A percentile compares a stretch with the other conserved stretches of the same genome.
phyloP scores from a whole-genome alignment of 2,888 invertebrate species.

The Xanthia icteritia region DNA sequence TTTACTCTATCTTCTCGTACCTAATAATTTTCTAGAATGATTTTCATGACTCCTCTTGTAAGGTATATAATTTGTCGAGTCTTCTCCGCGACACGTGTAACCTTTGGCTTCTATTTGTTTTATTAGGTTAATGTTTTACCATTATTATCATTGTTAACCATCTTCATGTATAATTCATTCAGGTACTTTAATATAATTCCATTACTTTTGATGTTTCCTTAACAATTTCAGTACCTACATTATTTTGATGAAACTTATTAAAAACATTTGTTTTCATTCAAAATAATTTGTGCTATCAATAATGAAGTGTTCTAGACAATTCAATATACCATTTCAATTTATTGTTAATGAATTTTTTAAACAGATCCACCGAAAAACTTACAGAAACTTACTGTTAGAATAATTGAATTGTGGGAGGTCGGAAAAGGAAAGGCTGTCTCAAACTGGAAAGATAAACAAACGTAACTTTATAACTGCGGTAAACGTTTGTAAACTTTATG shows the following conservation, averaged over 20 bases:
- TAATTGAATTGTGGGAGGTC: conserved; percentile 37
- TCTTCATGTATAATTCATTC: neutral
- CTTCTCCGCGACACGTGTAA: conserved; percentile 5
- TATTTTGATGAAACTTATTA: neutral
- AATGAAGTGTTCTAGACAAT: neutral
- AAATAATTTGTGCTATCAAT: neutral
- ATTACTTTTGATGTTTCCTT: neutral
- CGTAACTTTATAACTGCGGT: conserved; percentile 43
- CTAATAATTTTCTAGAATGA: neutral
- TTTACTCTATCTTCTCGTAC: neutral
- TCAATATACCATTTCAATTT: neutral
- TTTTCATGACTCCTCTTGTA: neutral
- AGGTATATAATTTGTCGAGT: conserved; percentile 6
- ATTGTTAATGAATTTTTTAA: conserved; percentile 12
- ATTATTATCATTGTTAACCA: neutral
- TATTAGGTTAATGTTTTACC: conserved; percentile 7
- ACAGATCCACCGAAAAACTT: neutral
- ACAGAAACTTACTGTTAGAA: conserved; percentile 19
- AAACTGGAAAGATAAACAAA: conserved; percentile 35
- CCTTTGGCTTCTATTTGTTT: conserved; percentile 21
- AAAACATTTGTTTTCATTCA: neutral
- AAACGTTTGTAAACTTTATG: conserved; percentile 55
- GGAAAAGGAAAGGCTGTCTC: conserved; percentile 18
- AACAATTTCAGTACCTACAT: neutral
- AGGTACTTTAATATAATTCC: neutral